Evolutionary conservation across 2,797 vertebrate species (phyloP), one percentile per base, ranked within the genome.

Genomic region (Hephaestus fuliginosus): DNA sequence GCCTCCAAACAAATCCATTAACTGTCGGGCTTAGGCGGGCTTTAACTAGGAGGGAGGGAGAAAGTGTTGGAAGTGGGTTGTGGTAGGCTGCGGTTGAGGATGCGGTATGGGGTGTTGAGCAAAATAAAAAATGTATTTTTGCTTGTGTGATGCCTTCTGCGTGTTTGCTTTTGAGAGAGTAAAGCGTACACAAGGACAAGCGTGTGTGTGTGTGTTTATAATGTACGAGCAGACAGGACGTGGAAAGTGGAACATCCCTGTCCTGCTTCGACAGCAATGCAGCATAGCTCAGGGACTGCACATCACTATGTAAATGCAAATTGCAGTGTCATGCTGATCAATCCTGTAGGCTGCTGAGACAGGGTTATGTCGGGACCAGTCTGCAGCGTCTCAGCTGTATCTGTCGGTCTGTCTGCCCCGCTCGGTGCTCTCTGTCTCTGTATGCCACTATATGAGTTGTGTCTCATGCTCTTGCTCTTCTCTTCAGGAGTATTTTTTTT

Each of bases 271-370:
- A 64, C 88, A 89, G 86, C 86, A 85, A 44, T 82, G 81, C 86
- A 86, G 87, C 76, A 70, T 33, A 73, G 80, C 75, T 83, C 25
- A 17, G 80, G 81, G 87, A 86, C 58, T 63, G 69, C 82, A 82
- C 81, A 74, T 91, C 83, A 80, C 81, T 60, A 46, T 86, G 90
- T 84, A 86, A 88, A 92, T 90, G 91, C 79, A 92, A 89, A 93
- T 90, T 91, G 87, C 88, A 76, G 86, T 89, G 90, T 95, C 93
- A 89, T 91, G 83, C 83, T 90, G 89, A 93, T 94, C 90, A 91
- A 76, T 92, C 88, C 83, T 79, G 74, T 20, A 63, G 84, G 88
- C 86, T 89, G 90, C 91, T 88, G 88, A 91, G 88, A 81, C 86
- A 62, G 88, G 86, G 73, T 86, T 87, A 70, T 75, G 89, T 85